These are phyloP conservation scores for Recurvirostra avosetta DNA, from an alignment of 2,113 vertebrate species.

Conservation along the genomic window DNA sequence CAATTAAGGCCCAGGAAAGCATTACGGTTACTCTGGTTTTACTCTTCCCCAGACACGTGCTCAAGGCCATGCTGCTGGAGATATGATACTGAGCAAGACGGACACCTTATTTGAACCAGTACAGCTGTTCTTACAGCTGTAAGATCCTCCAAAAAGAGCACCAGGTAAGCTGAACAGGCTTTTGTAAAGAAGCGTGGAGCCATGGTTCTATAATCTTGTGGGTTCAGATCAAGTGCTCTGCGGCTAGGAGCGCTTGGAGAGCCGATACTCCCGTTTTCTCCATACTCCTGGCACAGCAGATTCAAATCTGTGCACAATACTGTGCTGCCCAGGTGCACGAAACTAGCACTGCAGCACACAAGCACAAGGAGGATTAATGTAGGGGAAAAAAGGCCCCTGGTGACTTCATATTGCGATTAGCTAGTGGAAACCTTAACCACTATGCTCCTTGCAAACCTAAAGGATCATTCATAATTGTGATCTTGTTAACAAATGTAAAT, in stretches of 20 bases:
- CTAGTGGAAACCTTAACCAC: not conserved
- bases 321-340: not conserved
- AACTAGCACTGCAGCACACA: not conserved
- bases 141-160: not conserved
- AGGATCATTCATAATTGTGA: not conserved
- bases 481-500: not conserved
- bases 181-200: not conserved
- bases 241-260: not conserved
- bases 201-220: not conserved
- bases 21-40: not conserved
- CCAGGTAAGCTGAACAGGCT: not conserved
- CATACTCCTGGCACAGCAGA: not conserved
- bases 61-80: not conserved
- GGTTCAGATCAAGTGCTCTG: not conserved
- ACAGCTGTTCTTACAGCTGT: not conserved
- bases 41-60: not conserved
- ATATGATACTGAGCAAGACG: rapidly evolving
- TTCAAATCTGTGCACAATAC: not conserved
- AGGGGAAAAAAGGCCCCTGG: not conserved
- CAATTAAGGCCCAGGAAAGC: not conserved
- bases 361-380: not conserved
- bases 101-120: not conserved
- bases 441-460: not conserved
- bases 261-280: not conserved
- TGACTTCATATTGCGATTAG: not conserved